These are phyloP conservation scores for Rhadina sibilatrix DNA, from an alignment of 2,113 vertebrate species.

Conservation along the genomic window DNA sequence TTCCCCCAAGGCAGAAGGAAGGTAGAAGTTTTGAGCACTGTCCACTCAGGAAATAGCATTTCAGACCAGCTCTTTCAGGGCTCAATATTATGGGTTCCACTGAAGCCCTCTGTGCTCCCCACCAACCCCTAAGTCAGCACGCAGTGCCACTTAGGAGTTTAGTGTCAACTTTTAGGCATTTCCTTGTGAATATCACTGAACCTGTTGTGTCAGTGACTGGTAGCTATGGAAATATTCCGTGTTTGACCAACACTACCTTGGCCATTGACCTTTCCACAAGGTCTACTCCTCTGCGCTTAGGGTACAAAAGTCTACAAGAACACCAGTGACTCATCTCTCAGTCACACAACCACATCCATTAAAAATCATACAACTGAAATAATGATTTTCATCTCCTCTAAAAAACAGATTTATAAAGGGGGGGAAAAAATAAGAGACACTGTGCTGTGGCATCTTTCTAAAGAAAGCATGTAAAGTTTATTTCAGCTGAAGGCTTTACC, in stretches of 20 bases:
- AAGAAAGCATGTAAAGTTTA: not conserved
- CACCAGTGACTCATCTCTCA: not conserved
- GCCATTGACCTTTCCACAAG: not conserved
- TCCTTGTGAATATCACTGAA: not conserved
- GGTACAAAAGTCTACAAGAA: not conserved
- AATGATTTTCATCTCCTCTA: not conserved
- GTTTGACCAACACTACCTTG: not conserved
- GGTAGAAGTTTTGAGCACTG: not conserved
- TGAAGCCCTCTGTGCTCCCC: not conserved
- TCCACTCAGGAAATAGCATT: not conserved
- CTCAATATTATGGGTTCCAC: rapidly evolving
- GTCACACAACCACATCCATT: not conserved
- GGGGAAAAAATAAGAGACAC: not conserved
- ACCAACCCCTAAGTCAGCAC: not conserved
- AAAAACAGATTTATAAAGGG: not conserved
- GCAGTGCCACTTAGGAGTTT: not conserved
- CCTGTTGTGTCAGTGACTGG: not conserved
- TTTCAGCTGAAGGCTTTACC: not conserved
- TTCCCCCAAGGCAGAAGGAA: not conserved
- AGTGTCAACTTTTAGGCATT: not conserved
- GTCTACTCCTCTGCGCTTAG: not conserved
- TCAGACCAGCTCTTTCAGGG: not conserved
- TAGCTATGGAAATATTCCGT: not conserved
- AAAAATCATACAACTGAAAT: not conserved
- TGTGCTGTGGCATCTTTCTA: not conserved